A percentile compares a stretch with the other conserved stretches of the same genome.
Evolutionary conservation across 2,797 vertebrate genomes (phyloP).

Genomic region (Selene dorsalis): DNA sequence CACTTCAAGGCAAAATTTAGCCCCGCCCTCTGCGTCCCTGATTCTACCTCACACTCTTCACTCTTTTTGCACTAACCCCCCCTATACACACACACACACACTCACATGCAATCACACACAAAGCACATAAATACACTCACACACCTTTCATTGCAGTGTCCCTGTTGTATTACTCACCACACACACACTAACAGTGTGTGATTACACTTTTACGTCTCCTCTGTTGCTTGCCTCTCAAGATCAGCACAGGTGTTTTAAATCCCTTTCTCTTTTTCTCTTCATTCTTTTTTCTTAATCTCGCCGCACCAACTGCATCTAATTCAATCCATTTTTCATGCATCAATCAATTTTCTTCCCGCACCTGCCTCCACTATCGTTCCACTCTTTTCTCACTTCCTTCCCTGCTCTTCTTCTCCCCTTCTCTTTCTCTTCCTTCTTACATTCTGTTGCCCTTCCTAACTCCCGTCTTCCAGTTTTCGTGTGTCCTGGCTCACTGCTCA

Average conservation of each 20-base stretch:
- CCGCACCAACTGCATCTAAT: constrained; percentile 73
- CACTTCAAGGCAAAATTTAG: constrained; percentile 85
- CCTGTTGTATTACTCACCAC: constrained; percentile 77
- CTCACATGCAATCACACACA: constrained; percentile 36
- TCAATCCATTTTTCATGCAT: constrained; percentile 73
- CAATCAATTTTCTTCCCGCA: constrained; percentile 60
- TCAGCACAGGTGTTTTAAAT: constrained; percentile 76
- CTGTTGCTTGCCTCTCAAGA: constrained; percentile 70
- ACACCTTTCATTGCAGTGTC: constrained; percentile 82
- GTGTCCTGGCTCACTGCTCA: constrained; percentile 92
- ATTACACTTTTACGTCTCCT: constrained; percentile 69
- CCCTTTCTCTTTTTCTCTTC: constrained; percentile 75
- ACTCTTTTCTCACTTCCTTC: constrained; percentile 43
- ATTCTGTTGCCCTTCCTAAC: constrained; percentile 60
- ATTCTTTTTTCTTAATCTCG: constrained; percentile 74
- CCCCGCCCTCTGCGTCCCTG: constrained; percentile 81
- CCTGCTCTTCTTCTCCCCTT: constrained; percentile 26
- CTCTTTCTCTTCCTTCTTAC: constrained; percentile 40
- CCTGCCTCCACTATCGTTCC: constrained; percentile 52
- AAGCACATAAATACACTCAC: constrained; percentile 56
- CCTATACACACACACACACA: constrained; percentile 41
- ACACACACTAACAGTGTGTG: constrained; percentile 75
- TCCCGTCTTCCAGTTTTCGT: constrained; percentile 89
- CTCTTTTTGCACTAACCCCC: constrained; percentile 79
- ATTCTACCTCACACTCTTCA: constrained; percentile 84